Evolutionary conservation across 2,113 vertebrate species (phyloP).

Genomic region (Rhinoderma darwinii): DNA sequence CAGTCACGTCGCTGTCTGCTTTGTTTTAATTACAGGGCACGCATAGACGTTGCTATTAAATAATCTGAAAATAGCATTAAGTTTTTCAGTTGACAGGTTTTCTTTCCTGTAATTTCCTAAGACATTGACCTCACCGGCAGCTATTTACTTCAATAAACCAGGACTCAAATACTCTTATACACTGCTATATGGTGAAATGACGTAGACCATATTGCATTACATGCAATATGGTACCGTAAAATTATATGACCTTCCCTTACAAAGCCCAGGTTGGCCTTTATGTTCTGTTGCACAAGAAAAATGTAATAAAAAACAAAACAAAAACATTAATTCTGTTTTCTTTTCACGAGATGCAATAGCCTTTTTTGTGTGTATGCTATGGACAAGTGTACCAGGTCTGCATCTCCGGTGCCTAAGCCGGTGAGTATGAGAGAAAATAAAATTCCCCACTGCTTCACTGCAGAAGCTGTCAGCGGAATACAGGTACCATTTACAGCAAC

Average conservation of each 20-base stretch:
- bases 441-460: neutral
- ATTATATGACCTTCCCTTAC: neutral
- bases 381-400: too few relatives aligned
- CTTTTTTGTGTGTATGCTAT: too few relatives aligned
- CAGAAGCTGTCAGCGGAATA: neutral
- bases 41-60: conserved; percentile 64
- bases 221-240: neutral
- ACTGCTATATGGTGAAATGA: neutral
- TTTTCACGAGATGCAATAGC: neutral
- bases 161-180: neutral
- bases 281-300: neutral
- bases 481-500: neutral
- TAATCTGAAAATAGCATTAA: conserved; percentile 51
- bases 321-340: neutral
- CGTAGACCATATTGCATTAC: neutral
- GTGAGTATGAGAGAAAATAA: neutral
- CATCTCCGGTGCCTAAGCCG: neutral
- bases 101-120: neutral
- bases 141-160: neutral
- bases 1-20: conserved; percentile 47
- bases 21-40: conserved; percentile 66
- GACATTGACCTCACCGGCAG: neutral
- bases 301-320: neutral
- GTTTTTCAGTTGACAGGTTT: neutral
- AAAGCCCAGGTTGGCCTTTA: neutral